Percentiles rank a stretch among this genome's conserved stretches.
These are phyloP conservation scores for Protobothrops flavoviridis DNA, from an alignment of 2,113 vertebrate genomes.

Conservation along the genomic window DNA sequence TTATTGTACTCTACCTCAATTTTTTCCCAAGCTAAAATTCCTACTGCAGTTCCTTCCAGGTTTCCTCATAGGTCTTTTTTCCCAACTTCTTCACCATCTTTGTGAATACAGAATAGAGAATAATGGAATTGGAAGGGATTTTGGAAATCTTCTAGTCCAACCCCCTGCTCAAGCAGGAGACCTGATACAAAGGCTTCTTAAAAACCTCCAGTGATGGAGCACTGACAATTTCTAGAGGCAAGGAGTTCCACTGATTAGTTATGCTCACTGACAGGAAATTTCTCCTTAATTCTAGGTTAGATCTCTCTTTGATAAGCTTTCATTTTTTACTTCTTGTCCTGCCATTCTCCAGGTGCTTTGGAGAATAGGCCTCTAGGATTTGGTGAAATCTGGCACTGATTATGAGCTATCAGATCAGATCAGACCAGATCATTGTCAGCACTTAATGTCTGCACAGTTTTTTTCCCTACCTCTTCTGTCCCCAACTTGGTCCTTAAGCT, in stretches of 20 bases:
- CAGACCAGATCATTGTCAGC: neutral
- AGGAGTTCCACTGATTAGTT: neutral
- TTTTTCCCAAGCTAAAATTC: neutral
- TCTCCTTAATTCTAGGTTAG: neutral
- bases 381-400: neutral
- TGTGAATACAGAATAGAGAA: neutral
- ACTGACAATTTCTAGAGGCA: neutral
- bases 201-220: neutral
- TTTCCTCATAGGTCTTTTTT: neutral
- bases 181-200: neutral
- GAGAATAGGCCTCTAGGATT: neutral
- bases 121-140: neutral
- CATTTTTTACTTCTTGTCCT: neutral
- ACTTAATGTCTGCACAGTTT: neutral
- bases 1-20: neutral
- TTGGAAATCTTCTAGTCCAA: neutral
- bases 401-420: neutral
- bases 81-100: neutral
- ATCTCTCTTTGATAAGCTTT: neutral
- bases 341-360: neutral
- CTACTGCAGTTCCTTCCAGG: neutral
- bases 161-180: neutral
- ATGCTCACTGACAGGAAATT: neutral
- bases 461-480: neutral
- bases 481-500: neutral